A percentile compares a stretch with the other conserved stretches of the same genome.
Evolutionary conservation across 92 coral and sea anemone species (phyloP).

Genomic region (Epizoanthus illoricatus): DNA sequence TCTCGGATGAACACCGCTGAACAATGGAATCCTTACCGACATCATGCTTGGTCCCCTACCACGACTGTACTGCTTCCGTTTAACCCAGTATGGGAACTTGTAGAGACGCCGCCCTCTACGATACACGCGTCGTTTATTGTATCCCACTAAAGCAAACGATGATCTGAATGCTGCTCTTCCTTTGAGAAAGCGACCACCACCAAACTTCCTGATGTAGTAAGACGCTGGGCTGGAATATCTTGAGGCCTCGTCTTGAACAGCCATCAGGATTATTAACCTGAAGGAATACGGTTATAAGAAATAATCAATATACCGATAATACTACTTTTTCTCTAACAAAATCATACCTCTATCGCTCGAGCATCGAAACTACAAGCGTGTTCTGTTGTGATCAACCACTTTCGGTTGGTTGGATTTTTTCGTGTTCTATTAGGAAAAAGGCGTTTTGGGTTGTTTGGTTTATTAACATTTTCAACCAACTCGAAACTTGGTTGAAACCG

Average conservation of each 20-base stretch:
- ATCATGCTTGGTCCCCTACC: constrained; percentile 26
- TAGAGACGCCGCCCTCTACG: neutral
- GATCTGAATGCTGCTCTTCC: neutral
- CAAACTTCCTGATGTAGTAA: constrained; percentile 7
- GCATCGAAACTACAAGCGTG: too few relatives aligned
- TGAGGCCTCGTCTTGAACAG: constrained; percentile 11
- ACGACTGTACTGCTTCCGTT: neutral
- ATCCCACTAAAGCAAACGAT: constrained; percentile 26
- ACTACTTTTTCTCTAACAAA: neutral
- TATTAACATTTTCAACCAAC: too few relatives aligned
- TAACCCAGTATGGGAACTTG: constrained; percentile 8
- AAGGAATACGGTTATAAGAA: neutral
- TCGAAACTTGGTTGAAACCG: too few relatives aligned
- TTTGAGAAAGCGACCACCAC: constrained; percentile 1
- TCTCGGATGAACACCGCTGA: constrained; percentile 1
- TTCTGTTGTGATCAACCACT: too few relatives aligned
- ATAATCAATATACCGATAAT: neutral
- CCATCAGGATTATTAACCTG: constrained; percentile 18
- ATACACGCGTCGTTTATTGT: neutral
- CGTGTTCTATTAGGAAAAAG: too few relatives aligned
- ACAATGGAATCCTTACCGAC: constrained; percentile 32
- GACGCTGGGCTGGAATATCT: neutral
- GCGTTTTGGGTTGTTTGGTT: too few relatives aligned
- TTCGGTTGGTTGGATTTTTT: too few relatives aligned
- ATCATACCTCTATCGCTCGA: too few relatives aligned